Conservation (phyloP, 2,113 vertebrate genomes). For the Electrona antarctica region DNA sequence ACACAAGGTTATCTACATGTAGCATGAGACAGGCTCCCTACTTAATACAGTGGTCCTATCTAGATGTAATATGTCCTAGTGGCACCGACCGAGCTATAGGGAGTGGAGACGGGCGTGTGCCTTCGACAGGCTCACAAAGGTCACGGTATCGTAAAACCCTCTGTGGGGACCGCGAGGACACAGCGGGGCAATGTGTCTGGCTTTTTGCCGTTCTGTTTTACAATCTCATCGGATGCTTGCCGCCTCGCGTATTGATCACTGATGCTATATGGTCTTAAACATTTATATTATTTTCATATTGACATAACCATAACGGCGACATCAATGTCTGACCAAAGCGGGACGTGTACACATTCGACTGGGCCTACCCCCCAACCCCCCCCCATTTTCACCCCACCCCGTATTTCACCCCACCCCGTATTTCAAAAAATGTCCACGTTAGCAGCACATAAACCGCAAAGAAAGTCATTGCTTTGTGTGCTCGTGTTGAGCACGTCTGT, state of each 20-base stretch:
- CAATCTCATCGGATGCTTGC: conserved; percentile 12
- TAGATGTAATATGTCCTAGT: conserved; percentile 77
- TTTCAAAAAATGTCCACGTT: too few species aligned
- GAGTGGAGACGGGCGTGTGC: conserved; percentile 18
- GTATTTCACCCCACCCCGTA: too few species aligned
- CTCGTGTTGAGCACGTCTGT: conserved; percentile 13
- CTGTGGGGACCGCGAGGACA: not conserved
- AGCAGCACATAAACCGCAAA: too few species aligned
- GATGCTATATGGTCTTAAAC: conserved; percentile 24
- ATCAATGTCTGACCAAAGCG: not conserved
- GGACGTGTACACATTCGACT: not conserved
- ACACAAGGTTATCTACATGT: conserved; percentile 84
- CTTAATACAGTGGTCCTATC: conserved; percentile 74
- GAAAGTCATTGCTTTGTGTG: not conserved
- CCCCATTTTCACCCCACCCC: too few species aligned
- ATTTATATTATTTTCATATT: conserved; percentile 22
- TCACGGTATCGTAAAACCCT: conserved; percentile 61
- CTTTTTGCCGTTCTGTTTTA: conserved; percentile 32
- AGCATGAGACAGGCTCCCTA: conserved; percentile 74
- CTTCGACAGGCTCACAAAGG: conserved; percentile 62
- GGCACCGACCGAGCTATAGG: conserved; percentile 34
- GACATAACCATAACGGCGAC: conserved; percentile 15
- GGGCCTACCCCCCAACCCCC: too few species aligned
- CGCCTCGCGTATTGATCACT: conserved; percentile 29
- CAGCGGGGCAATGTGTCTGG: conserved; percentile 3